phyloP scores from a whole-genome alignment of 2,797 vertebrate genomes.

The Esox masquinongy region DNA sequence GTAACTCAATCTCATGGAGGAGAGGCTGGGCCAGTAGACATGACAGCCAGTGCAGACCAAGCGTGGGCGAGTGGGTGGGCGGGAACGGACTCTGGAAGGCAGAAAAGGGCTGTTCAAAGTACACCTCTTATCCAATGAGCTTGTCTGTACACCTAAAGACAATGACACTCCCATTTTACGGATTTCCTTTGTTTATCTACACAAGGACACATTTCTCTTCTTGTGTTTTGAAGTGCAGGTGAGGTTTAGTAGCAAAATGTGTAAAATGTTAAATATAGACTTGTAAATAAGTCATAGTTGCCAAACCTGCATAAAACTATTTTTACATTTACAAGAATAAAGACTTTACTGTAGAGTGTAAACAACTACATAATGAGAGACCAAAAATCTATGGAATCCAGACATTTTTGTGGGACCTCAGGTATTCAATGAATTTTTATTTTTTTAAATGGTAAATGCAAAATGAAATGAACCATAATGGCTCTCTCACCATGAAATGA shows the following conservation, averaged over 20 bases:
- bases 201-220: constrained; percentile 14
- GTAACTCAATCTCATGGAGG: constrained; percentile 62
- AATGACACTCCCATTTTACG: constrained; percentile 32
- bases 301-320: no score
- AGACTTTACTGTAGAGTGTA: no score
- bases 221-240: neutral
- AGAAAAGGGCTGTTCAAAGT: constrained; percentile 48
- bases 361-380: no score
- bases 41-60: neutral
- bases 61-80: neutral
- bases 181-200: constrained; percentile 4
- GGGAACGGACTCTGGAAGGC: constrained; percentile 23
- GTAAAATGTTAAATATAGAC: no score
- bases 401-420: no score
- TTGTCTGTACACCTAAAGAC: constrained; percentile 40
- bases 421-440: no score
- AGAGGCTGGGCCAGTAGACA: constrained; percentile 43
- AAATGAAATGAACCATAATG: no score
- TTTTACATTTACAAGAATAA: no score
- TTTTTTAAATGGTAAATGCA: no score
- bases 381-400: no score
- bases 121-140: constrained; percentile 35
- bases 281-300: no score
- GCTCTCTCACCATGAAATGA: no score
- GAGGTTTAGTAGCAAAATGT: neutral